Base-by-base conservation (phyloP, 2,797 vertebrate species). In the Ateles fusciceps region DNA sequence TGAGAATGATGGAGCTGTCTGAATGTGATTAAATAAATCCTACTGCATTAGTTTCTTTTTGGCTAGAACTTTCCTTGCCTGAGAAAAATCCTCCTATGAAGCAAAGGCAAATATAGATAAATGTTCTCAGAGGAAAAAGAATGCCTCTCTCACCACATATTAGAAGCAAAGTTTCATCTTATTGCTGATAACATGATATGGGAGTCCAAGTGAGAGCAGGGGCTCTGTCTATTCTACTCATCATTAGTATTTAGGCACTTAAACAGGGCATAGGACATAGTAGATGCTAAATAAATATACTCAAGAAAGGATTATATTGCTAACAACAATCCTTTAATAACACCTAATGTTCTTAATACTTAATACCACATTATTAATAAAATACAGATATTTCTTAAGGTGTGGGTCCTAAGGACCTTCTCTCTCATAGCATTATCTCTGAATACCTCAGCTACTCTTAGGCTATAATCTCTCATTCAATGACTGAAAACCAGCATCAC, bases 11-110 rank as follows among this genome's bases (percentile, higher is more conserved):
- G 3, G 22, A 64, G 48, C 44, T 94, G 33, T 91, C 76, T 97
- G 68, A 42, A 98, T 98, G 95, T 92, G 96, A 98, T 97, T 95
- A 97, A 97, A 95, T 97, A 90, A 96, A 94, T 97, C 61, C 78
- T 97, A 97, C 86, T 81, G 52, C 26, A 81, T 95, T 97, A 89
- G 97, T 94, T 94, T 84, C 50, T 97, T 96, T 97, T 91, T 97
- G 72, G 72, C 90, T 96, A 98, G 46, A 85, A 76, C 88, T 92
- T 72, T 95, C 46, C 79, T 64, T 79, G 94, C 98, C 28, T 96
- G 95, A 98, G 86, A 84, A 74, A 97, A 94, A 97, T 91, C 88
- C 95, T 4, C 15, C 72, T 59, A 42, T 80, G 95, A 97, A 87
- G 21, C 7, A 88, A 89, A 96, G 39, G 44, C 71, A 97, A 98